These are phyloP conservation scores for Sympetrum striolatum DNA, from an alignment of 2,888 invertebrate genomes.

Conservation along the genomic window DNA sequence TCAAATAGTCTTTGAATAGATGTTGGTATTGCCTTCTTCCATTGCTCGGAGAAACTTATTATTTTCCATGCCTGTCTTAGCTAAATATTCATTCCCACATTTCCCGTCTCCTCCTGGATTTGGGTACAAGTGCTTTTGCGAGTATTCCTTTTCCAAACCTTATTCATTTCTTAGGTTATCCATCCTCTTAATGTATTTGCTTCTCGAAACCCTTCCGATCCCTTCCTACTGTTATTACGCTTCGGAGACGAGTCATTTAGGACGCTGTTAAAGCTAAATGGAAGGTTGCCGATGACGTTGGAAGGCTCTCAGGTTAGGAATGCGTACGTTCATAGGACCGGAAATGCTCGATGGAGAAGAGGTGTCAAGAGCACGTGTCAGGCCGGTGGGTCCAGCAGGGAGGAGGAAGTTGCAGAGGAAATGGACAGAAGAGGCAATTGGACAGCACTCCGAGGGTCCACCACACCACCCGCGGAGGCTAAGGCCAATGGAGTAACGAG, in stretches of 20 bases:
- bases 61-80: too few relatives aligned
- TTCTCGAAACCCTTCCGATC: background rate
- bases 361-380: background rate
- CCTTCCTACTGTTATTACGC: background rate
- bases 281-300: background rate
- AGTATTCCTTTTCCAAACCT: too few relatives aligned
- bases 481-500: background rate
- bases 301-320: background rate
- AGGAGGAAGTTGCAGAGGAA: too few relatives aligned
- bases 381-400: background rate
- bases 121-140: too few relatives aligned
- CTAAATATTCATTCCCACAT: too few relatives aligned
- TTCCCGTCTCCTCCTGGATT: too few relatives aligned
- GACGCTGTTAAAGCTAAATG: background rate
- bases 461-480: background rate
- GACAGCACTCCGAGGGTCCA: background rate
- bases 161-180: background rate
- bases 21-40: too few relatives aligned
- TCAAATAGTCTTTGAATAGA: too few relatives aligned
- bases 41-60: too few relatives aligned
- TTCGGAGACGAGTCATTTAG: background rate
- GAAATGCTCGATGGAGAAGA: background rate
- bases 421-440: background rate
- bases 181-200: background rate
- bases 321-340: background rate